Evolutionary conservation across 2,888 invertebrate genomes (phyloP).

Genomic region (Cataglyphis altisquamis): DNA sequence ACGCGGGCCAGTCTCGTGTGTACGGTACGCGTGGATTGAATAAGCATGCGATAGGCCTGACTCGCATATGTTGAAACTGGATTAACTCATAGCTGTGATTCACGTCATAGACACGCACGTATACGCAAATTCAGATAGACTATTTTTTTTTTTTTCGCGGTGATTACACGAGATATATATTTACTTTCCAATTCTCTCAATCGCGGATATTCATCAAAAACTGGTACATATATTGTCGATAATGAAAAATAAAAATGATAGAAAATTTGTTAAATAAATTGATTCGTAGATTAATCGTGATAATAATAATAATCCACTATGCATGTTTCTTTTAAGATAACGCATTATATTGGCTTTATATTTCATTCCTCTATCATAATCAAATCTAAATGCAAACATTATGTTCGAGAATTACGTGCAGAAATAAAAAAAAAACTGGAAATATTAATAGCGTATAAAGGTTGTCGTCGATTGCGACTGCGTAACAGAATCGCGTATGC

Average conservation of each 20-base stretch:
- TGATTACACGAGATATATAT: not conserved
- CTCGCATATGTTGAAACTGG: slow-evolving; percentile 26
- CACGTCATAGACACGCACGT: not conserved
- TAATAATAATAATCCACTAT: not conserved
- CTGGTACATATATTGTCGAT: not conserved
- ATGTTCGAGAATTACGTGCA: not conserved
- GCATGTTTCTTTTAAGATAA: not conserved
- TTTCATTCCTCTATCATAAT: not conserved
- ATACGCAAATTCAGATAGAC: not conserved
- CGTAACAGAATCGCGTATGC: not conserved
- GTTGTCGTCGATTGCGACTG: slow-evolving; percentile 10
- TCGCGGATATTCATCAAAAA: slow-evolving; percentile 4
- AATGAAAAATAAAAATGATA: slow-evolving; percentile 9
- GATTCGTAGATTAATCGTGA: slow-evolving; percentile 9
- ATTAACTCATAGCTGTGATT: slow-evolving; percentile 7
- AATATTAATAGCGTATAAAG: not conserved
- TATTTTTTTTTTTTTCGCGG: not conserved
- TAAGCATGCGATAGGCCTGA: slow-evolving; percentile 25
- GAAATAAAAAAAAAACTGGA: slow-evolving; percentile 2
- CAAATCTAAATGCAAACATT: slow-evolving; percentile 6
- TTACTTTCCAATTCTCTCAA: not conserved
- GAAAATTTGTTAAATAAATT: not conserved
- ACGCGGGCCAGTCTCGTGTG: slow-evolving; percentile 36
- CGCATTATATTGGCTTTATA: not conserved
- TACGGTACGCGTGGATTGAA: slow-evolving; percentile 8